A percentile compares a stretch with the other conserved stretches of the same genome.
Evolutionary conservation across 2,888 invertebrate genomes (phyloP).

Genomic region (Idaea dimidiata): DNA sequence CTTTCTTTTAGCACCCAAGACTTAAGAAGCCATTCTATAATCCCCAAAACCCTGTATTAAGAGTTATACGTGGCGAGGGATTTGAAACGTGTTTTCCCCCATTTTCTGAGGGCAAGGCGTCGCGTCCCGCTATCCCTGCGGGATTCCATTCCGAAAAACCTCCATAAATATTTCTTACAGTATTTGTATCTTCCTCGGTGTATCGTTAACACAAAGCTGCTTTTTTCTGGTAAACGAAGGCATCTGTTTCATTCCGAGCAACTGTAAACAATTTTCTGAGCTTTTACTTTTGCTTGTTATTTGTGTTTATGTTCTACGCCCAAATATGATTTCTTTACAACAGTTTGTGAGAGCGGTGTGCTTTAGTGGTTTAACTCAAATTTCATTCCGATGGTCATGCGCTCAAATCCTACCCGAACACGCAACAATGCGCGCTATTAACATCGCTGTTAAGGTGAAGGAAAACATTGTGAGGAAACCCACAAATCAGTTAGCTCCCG

Average conservation of each 20-base stretch:
- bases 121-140: constrained; percentile 57
- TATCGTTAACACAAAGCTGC: constrained; percentile 75
- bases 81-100: constrained; percentile 72
- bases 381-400: too few species aligned
- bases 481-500: too few species aligned
- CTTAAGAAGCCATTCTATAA: constrained; percentile 74
- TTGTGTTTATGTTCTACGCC: neutral
- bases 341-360: too few species aligned
- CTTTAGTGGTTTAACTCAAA: too few species aligned
- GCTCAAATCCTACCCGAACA: too few species aligned
- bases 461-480: too few species aligned
- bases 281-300: constrained; percentile 13
- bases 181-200: constrained; percentile 79
- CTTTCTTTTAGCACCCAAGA: constrained; percentile 72
- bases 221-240: constrained; percentile 54
- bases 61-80: constrained; percentile 76
- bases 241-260: constrained; percentile 53
- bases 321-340: neutral
- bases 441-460: too few species aligned
- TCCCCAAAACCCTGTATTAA: constrained; percentile 76
- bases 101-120: constrained; percentile 65
- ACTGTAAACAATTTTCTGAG: constrained; percentile 28
- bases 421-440: too few species aligned
- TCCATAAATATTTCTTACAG: constrained; percentile 80
- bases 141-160: constrained; percentile 77